phyloP scores from a whole-genome alignment of 2,797 vertebrate genomes.

The Siniperca scherzeri region DNA sequence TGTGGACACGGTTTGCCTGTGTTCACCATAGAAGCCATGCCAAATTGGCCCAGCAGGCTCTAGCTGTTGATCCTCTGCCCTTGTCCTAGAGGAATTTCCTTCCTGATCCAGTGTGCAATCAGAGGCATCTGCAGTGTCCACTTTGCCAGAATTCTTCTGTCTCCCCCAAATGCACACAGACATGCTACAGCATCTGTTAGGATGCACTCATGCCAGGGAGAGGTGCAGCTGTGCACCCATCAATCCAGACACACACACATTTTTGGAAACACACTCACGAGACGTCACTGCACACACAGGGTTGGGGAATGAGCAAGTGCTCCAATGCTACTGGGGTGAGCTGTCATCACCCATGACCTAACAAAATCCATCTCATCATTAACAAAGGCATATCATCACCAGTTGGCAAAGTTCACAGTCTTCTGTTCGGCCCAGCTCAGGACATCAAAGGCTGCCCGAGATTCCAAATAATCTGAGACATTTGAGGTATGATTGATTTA shows the following conservation, averaged over 20 bases:
- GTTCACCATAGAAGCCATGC: constrained; percentile 36
- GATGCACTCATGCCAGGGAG: constrained; percentile 46
- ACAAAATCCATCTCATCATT: constrained; percentile 60
- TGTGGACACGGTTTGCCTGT: constrained; percentile 27
- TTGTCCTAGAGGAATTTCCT: constrained; percentile 78
- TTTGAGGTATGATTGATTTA: constrained; percentile 38
- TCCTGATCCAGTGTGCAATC: constrained; percentile 78
- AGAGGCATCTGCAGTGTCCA: constrained; percentile 75
- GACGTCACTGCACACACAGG: constrained; percentile 32
- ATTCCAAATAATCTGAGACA: constrained; percentile 28
- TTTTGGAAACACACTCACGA: constrained; percentile 44
- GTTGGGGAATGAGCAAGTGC: constrained; percentile 47
- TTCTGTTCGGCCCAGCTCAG: constrained; percentile 20
- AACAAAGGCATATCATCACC: constrained; percentile 48
- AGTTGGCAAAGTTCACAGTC: constrained; percentile 51
- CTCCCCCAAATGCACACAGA: constrained; percentile 52
- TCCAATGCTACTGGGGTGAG: constrained; percentile 55
- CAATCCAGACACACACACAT: constrained; percentile 29
- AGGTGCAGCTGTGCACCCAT: constrained; percentile 70
- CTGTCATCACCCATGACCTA: constrained; percentile 69
- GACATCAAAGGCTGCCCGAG: constrained; percentile 49
- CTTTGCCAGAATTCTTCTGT: constrained; percentile 72
- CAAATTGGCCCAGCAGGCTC: constrained; percentile 50
- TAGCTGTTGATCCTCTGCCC: constrained; percentile 51
- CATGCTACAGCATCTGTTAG: constrained; percentile 67